A percentile compares a stretch with the other conserved stretches of the same genome.
These are phyloP conservation scores for Stegodyphus mimosarum DNA, from an alignment of 1,140 invertebrate genomes.

Conservation along the genomic window DNA sequence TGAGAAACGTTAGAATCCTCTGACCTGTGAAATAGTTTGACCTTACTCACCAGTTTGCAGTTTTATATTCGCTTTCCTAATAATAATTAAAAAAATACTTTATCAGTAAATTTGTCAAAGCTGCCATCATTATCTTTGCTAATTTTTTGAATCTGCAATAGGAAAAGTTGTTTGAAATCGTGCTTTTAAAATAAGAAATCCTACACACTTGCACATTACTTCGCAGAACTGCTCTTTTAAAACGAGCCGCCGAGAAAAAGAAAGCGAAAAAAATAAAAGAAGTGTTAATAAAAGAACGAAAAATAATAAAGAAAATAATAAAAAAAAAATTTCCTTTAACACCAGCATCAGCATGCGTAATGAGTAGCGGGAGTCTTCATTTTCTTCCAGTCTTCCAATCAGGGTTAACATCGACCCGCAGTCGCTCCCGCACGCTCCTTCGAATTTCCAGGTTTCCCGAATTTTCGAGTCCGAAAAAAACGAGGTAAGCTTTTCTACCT, in stretches of 20 bases:
- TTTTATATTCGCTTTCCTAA: too few species aligned
- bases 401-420: slow-evolving; percentile 54
- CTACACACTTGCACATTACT: too few species aligned
- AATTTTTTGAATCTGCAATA: too few species aligned
- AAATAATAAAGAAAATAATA: slow-evolving; percentile 58
- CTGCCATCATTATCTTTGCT: too few species aligned
- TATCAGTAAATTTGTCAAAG: too few species aligned
- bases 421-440: slow-evolving; percentile 17
- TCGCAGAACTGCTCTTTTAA: background rate
- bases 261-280: slow-evolving; percentile 30
- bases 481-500: slow-evolving; percentile 46
- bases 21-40: too few species aligned
- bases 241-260: slow-evolving; percentile 25
- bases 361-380: slow-evolving; percentile 54
- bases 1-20: too few species aligned
- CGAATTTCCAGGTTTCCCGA: slow-evolving; percentile 32
- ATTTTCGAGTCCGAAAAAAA: slow-evolving; percentile 52
- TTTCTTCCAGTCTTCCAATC: slow-evolving; percentile 60
- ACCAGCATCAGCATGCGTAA: slow-evolving; percentile 59
- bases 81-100: too few species aligned
- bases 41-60: too few species aligned
- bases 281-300: slow-evolving; percentile 60
- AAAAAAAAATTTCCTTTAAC: slow-evolving; percentile 57
- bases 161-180: too few species aligned
- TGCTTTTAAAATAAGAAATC: too few species aligned